A percentile compares a stretch with the other conserved stretches of the same genome.
Conservation (phyloP, 2,888 invertebrate species). For the Lepidochrysops patricia region DNA sequence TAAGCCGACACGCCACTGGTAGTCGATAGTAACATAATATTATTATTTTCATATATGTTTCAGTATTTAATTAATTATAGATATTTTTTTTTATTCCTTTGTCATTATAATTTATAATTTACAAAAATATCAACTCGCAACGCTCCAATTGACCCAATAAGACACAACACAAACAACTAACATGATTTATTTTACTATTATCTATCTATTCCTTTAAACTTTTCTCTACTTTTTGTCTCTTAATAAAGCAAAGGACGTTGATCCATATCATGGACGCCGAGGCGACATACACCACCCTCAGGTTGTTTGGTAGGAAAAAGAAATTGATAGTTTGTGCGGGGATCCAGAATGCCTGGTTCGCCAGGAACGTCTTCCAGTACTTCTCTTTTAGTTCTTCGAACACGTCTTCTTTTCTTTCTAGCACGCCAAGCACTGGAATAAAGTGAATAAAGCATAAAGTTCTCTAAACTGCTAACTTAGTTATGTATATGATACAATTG, state of each 20-base stretch:
- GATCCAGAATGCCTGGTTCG: conserved; percentile 88
- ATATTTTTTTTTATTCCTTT: no score
- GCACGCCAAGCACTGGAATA: conserved; percentile 70
- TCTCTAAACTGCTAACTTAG: no score
- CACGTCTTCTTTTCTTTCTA: conserved; percentile 81
- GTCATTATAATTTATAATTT: no score
- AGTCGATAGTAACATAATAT: no score
- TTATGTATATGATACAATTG: no score
- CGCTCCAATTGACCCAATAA: not conserved
- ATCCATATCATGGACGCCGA: conserved; percentile 87
- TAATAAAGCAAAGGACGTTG: conserved; percentile 88
- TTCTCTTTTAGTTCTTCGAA: conserved; percentile 82
- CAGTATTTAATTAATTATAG: no score
- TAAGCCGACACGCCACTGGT: no score
- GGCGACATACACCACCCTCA: conserved; percentile 86
- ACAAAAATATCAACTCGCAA: not conserved
- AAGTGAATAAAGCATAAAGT: not conserved
- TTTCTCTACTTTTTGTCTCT: conserved; percentile 65
- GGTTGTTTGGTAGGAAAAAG: conserved; percentile 78
- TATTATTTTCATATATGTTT: no score
- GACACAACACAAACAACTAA: not conserved
- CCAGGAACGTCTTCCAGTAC: conserved; percentile 80
- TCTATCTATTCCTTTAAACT: not conserved
- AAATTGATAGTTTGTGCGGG: conserved; percentile 89
- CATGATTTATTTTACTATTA: not conserved